Evolutionary conservation across 1,140 invertebrate species (phyloP).

Genomic region (Polyergus mexicanus): DNA sequence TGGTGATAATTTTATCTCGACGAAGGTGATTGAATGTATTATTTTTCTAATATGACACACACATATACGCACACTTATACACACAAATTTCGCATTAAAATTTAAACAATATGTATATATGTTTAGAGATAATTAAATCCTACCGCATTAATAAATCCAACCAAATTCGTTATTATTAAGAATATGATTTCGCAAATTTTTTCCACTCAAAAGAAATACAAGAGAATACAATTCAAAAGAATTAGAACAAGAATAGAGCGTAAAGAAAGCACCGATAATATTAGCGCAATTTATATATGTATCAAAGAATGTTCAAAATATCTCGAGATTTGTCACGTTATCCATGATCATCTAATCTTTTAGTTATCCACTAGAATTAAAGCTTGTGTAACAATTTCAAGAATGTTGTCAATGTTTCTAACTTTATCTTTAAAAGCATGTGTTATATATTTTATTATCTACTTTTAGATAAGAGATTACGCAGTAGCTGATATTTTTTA

Average conservation of each 20-base stretch:
- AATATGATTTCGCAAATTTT: neutral
- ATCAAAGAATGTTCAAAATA: neutral
- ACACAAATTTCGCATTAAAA: neutral
- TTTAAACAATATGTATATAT: neutral
- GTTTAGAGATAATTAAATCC: neutral
- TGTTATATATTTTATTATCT: neutral
- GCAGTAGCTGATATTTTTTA: neutral
- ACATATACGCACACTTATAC: too few species aligned
- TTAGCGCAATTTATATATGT: neutral
- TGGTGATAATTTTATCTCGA: neutral
- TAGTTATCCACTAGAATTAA: neutral
- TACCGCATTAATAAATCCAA: neutral
- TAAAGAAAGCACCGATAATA: neutral
- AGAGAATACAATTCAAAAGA: neutral
- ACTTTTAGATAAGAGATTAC: neutral
- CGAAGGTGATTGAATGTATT: neutral
- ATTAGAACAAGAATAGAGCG: neutral
- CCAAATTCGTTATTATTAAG: too few species aligned
- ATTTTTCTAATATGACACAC: neutral
- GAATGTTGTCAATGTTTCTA: neutral
- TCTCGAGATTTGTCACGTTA: neutral
- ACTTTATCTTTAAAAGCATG: neutral
- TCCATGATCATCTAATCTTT: neutral
- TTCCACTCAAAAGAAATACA: neutral
- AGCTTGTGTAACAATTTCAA: neutral